These are phyloP conservation scores for Drosophila helvetica DNA, from an alignment of 2,888 invertebrate genomes.

Conservation along the genomic window DNA sequence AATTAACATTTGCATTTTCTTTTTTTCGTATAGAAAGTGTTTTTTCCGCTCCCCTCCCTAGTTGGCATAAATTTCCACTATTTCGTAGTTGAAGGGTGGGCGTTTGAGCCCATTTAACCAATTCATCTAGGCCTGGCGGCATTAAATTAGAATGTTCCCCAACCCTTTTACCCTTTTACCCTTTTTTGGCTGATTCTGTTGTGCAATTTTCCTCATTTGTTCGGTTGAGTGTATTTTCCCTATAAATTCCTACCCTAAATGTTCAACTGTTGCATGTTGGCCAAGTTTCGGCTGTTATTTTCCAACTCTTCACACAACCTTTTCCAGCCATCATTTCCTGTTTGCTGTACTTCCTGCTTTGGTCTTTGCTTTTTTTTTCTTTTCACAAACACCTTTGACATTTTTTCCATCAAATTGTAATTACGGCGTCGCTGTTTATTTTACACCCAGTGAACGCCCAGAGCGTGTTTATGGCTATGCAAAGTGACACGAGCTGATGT, in stretches of 20 bases:
- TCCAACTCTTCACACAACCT: constrained; percentile 29
- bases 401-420: constrained; percentile 51
- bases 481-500: constrained; percentile 24
- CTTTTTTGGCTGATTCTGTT: constrained; percentile 32
- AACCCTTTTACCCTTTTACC: constrained; percentile 1
- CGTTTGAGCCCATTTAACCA: constrained; percentile 35
- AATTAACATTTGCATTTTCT: constrained; percentile 73
- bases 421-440: constrained; percentile 41
- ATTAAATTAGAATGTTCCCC: constrained; percentile 49
- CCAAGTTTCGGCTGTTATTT: constrained; percentile 33
- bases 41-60: background rate
- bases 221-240: constrained; percentile 29
- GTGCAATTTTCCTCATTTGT: constrained; percentile 1
- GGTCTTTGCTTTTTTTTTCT: constrained; percentile 8
- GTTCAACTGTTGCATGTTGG: constrained; percentile 34
- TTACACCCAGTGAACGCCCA: constrained; percentile 8
- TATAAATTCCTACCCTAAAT: constrained; percentile 31
- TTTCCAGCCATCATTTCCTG: constrained; percentile 31
- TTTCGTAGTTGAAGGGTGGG: constrained; percentile 18
- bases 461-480: constrained; percentile 15
- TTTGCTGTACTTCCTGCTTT: constrained; percentile 24
- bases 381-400: constrained; percentile 37
- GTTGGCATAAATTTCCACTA: constrained; percentile 58
- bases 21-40: constrained; percentile 46
- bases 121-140: constrained; percentile 25